These are phyloP conservation scores for Mirza zaza DNA, from an alignment of 2,113 vertebrate genomes.

Conservation along the genomic window DNA sequence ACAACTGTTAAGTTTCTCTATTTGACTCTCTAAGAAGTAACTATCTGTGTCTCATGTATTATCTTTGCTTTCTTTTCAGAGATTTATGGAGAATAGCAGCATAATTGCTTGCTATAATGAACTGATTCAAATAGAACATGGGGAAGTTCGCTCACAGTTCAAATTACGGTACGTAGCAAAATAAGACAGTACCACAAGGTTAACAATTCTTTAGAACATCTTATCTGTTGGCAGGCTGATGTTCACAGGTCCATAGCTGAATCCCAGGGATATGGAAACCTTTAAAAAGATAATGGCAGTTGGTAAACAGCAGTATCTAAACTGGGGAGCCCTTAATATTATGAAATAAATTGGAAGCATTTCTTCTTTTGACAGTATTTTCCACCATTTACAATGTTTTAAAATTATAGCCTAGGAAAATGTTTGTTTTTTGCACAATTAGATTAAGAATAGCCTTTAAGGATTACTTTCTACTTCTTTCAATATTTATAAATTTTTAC, in stretches of 20 bases:
- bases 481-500: conserved; percentile 16
- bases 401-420: conserved; percentile 47
- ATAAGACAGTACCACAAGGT: neutral
- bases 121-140: conserved; percentile 94
- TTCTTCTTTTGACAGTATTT: conserved; percentile 34
- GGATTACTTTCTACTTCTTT: conserved; percentile 27
- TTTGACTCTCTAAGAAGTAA: conserved; percentile 53
- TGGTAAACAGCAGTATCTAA: neutral
- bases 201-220: neutral
- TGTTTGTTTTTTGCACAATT: conserved; percentile 26
- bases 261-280: neutral
- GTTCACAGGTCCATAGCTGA: neutral
- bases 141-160: conserved; percentile 95
- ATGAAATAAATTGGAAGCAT: conserved; percentile 1
- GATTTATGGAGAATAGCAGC: conserved; percentile 94
- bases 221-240: neutral
- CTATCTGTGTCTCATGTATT: conserved; percentile 68
- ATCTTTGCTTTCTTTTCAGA: conserved; percentile 86
- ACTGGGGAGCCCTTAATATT: neutral
- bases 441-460: conserved; percentile 39
- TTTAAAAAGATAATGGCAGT: neutral
- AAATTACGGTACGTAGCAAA: conserved; percentile 92
- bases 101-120: conserved; percentile 95
- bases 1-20: conserved; percentile 21
- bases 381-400: conserved; percentile 14